Base-by-base conservation (phyloP, 2,888 invertebrate species). In the Chrysopilus asiliformis region DNA sequence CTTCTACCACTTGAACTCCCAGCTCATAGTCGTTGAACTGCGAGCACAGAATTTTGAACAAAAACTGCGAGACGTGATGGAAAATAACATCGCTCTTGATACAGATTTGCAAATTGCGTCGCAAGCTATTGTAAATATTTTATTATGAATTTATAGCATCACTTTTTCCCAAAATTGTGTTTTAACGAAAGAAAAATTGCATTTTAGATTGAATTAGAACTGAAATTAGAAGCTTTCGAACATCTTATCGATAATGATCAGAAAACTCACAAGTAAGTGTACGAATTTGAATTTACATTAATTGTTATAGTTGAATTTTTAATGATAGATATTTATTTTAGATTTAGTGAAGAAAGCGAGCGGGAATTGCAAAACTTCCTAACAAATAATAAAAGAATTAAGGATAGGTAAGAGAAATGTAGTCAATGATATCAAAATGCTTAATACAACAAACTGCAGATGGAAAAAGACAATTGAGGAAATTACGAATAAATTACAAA, bases 1-100 rank as follows among this genome's bases (percentile, higher is more conserved):
- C 90, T 70, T 99, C 98, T 1, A 99, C 85, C 46, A 97, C 89
- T 67, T 98, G 97, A 0, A 99, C 90, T 22, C 89, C 89, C 13
- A 99, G 64, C 63, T 98, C 97, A 56, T 97, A 99, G 58, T 99
- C n/a, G 60, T 69, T 0, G 68, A 71, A 41, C 43, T 42, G 3
- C 46, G 49, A 14, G 52, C 51, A 31, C 48, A 52, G 34, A 47
- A 45, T 1, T 43, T 58, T 4, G 51, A 53, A 29, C 35, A 45
- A 4, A 60, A 56, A 33, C 47, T 51, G 15, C 52, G 50, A 26
- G 53, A 55, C 22, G 36, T 44, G 2, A 5, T 51, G 0, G 43
- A 49, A 27, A 50, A 55, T 7, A 58, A 56, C 32, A 45, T 68
- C 58, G 68, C 68, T 51, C 42, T 56, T 28, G 51, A 56, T 57